These are phyloP conservation scores for Isurus oxyrinchus DNA, from an alignment of 2,113 vertebrate species.

Conservation along the genomic window DNA sequence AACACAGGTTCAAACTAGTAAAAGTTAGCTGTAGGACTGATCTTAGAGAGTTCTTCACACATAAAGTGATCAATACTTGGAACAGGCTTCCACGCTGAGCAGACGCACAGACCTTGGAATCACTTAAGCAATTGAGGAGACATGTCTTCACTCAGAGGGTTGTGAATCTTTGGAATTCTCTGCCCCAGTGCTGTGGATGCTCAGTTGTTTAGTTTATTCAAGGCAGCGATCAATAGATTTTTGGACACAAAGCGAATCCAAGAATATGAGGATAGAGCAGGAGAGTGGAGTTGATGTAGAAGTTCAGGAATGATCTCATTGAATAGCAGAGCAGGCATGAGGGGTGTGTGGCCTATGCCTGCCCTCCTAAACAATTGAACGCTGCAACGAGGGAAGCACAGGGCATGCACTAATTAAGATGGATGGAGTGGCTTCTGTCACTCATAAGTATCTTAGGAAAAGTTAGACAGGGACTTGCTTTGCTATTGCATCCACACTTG, in stretches of 20 bases:
- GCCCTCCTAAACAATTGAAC: not conserved
- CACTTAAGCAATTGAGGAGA: not conserved
- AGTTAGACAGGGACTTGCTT: not conserved
- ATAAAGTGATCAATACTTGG: too few species aligned
- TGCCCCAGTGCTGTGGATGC: not conserved
- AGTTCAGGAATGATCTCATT: not conserved
- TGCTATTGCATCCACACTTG: not conserved
- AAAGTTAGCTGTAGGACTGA: not conserved
- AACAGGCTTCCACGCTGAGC: not conserved
- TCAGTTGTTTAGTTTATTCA: not conserved
- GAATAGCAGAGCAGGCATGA: too few species aligned
- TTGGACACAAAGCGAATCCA: not conserved
- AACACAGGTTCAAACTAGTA: not conserved
- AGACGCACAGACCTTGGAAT: not conserved
- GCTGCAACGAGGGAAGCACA: not conserved
- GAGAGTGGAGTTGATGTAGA: not conserved
- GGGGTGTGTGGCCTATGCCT: not conserved
- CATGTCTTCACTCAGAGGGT: not conserved
- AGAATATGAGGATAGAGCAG: not conserved
- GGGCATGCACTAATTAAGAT: not conserved
- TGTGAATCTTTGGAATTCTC: not conserved
- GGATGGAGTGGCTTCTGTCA: too few species aligned
- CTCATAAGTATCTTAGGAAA: not conserved
- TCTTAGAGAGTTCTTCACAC: not conserved
- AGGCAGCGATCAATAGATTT: not conserved